These are phyloP conservation scores for Iphiclides podalirius DNA, from an alignment of 2,888 invertebrate species.

Conservation along the genomic window DNA sequence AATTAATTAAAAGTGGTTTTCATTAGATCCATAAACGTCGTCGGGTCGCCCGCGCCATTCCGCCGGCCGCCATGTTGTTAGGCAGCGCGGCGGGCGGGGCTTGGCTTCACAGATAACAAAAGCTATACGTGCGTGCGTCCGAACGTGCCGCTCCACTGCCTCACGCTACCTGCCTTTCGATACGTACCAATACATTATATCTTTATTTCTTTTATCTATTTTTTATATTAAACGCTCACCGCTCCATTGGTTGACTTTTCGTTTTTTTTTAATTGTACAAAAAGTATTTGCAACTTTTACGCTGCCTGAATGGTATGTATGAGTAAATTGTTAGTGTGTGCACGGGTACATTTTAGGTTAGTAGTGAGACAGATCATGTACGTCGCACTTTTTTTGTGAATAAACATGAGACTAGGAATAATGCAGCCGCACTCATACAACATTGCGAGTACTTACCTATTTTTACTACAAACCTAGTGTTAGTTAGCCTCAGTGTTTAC, in stretches of 20 bases:
- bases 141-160: slow-evolving; percentile 7
- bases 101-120: slow-evolving; percentile 62
- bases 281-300: background rate
- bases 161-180: slow-evolving; percentile 22
- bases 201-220: slow-evolving; percentile 2
- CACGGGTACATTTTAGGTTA: too few relatives aligned
- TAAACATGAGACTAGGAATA: too few relatives aligned
- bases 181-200: slow-evolving; percentile 19
- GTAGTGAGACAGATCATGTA: too few relatives aligned
- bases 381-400: too few relatives aligned
- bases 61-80: slow-evolving; percentile 39
- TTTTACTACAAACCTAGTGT: too few relatives aligned
- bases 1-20: slow-evolving; percentile 78
- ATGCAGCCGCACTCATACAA: too few relatives aligned
- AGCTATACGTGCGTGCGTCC: slow-evolving; percentile 38
- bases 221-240: slow-evolving; percentile 3
- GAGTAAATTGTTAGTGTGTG: too few relatives aligned
- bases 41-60: slow-evolving; percentile 32
- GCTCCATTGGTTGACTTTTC: slow-evolving; percentile 7
- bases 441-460: too few relatives aligned
- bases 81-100: slow-evolving; percentile 43
- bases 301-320: slow-evolving; percentile 1
- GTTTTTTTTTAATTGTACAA: background rate
- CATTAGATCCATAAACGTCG: slow-evolving; percentile 67
- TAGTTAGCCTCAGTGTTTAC: background rate